Evolutionary conservation across 2,888 invertebrate species (phyloP).

Genomic region (Drosophila picticornis): DNA sequence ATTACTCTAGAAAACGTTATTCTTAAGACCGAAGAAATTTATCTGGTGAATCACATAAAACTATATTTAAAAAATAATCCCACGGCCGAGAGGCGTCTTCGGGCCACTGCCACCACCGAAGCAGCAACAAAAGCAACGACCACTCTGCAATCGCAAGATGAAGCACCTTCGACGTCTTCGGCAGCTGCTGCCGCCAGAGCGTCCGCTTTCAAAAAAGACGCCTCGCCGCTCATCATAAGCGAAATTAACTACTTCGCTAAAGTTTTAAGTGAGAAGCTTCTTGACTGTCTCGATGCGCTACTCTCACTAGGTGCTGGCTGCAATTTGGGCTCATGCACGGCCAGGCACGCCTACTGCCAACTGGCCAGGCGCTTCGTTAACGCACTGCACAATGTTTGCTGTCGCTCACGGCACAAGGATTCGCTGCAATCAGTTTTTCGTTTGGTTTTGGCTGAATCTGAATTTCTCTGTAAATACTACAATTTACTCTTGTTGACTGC

Average conservation of each 20-base stretch:
- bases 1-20: slow-evolving; percentile 85
- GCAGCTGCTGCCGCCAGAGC: slow-evolving; percentile 58
- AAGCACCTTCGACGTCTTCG: slow-evolving; percentile 80
- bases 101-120: slow-evolving; percentile 23
- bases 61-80: slow-evolving; percentile 85
- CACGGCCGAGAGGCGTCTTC: slow-evolving; percentile 63
- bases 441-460: slow-evolving; percentile 81
- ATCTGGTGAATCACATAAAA: slow-evolving; percentile 85
- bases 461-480: slow-evolving; percentile 83
- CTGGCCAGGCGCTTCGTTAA: slow-evolving; percentile 82
- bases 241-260: slow-evolving; percentile 85
- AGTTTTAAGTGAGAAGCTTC: slow-evolving; percentile 84
- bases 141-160: slow-evolving; percentile 57
- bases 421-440: slow-evolving; percentile 82
- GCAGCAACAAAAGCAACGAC: slow-evolving; percentile 35
- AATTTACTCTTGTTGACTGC: slow-evolving; percentile 68
- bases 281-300: slow-evolving; percentile 79
- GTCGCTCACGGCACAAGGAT: slow-evolving; percentile 80
- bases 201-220: slow-evolving; percentile 37
- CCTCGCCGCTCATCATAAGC: slow-evolving; percentile 62
- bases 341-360: slow-evolving; percentile 71
- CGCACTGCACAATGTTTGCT: slow-evolving; percentile 82
- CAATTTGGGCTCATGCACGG: slow-evolving; percentile 32
- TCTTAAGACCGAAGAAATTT: slow-evolving; percentile 85
- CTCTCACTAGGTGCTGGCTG: slow-evolving; percentile 50